A percentile compares a stretch with the other conserved stretches of the same genome.
These are phyloP conservation scores for Autographa gamma DNA, from an alignment of 2,888 invertebrate species.

Conservation along the genomic window DNA sequence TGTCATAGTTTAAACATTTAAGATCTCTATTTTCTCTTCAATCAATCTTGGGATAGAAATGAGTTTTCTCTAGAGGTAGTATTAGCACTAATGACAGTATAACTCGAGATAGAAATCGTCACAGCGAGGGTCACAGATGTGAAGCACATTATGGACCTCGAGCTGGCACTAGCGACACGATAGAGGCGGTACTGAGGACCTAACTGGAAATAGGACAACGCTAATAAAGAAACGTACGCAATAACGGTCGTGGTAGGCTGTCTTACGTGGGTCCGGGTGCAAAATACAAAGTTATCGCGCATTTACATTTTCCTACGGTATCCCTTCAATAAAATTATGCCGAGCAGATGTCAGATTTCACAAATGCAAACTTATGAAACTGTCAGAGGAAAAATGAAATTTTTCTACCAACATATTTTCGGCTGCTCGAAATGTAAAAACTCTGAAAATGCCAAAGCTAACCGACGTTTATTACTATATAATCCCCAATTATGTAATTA, in stretches of 20 bases:
- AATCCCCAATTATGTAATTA: slow-evolving; percentile 13
- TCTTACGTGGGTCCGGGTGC: slow-evolving; percentile 32
- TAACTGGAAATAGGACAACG: slow-evolving; percentile 32
- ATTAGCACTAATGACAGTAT: slow-evolving; percentile 16
- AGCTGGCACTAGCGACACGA: slow-evolving; percentile 36
- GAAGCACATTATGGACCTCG: slow-evolving; percentile 16
- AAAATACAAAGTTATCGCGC: slow-evolving; percentile 47
- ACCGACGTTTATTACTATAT: slow-evolving; percentile 3
- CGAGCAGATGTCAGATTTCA: slow-evolving; percentile 48
- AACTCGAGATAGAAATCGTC: slow-evolving; percentile 18
- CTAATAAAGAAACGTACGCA: slow-evolving; percentile 34
- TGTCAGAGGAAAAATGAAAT: slow-evolving; percentile 8
- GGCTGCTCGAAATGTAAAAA: background rate
- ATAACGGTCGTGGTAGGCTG: slow-evolving; percentile 22
- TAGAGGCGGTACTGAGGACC: slow-evolving; percentile 42
- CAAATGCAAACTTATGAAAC: slow-evolving; percentile 41
- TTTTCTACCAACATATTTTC: slow-evolving; percentile 10
- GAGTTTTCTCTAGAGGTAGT: background rate
- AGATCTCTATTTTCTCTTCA: background rate
- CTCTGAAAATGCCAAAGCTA: background rate
- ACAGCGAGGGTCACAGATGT: slow-evolving; percentile 28
- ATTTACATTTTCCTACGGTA: slow-evolving; percentile 48
- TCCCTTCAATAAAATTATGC: slow-evolving; percentile 57
- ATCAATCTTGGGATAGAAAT: background rate
- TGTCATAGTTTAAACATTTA: slow-evolving; percentile 3